Conservation (phyloP, 2,888 invertebrate genomes). For the Steinernema carpocapsae region DNA sequence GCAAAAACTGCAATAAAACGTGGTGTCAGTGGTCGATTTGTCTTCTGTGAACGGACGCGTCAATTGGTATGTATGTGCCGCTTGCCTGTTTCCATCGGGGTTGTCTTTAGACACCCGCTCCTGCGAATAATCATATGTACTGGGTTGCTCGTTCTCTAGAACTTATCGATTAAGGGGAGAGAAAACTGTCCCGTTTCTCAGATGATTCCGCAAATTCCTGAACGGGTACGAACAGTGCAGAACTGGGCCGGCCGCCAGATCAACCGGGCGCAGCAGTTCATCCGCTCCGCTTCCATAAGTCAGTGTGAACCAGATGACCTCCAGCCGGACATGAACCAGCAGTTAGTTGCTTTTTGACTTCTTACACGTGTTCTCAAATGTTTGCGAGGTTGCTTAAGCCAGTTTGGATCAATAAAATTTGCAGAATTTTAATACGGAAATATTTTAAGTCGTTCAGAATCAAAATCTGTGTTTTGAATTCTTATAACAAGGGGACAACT, state of each 20-base stretch:
- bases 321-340: slow-evolving; percentile 1
- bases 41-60: slow-evolving; percentile 27
- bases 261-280: slow-evolving; percentile 60
- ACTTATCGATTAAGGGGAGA: neutral
- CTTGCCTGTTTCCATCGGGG: slow-evolving; percentile 13
- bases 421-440: no score
- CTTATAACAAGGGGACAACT: neutral
- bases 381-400: neutral
- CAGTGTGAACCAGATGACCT: slow-evolving; percentile 20
- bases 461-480: no score
- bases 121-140: slow-evolving; percentile 10
- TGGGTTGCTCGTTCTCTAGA: slow-evolving; percentile 10
- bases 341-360: slow-evolving; percentile 8
- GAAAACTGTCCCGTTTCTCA: neutral
- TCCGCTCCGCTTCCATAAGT: slow-evolving; percentile 57
- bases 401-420: no score
- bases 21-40: slow-evolving; percentile 23
- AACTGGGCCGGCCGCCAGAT: slow-evolving; percentile 64
- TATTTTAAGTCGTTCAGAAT: no score
- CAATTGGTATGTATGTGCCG: slow-evolving; percentile 25
- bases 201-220: slow-evolving; percentile 42
- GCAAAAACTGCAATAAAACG: slow-evolving; percentile 22
- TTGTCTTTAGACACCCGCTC: neutral
- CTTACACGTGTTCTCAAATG: neutral
- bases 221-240: slow-evolving; percentile 39